A percentile compares a stretch with the other conserved stretches of the same genome.
Conservation (phyloP, 2,888 invertebrate species). For the Drosophila meridionalis region DNA sequence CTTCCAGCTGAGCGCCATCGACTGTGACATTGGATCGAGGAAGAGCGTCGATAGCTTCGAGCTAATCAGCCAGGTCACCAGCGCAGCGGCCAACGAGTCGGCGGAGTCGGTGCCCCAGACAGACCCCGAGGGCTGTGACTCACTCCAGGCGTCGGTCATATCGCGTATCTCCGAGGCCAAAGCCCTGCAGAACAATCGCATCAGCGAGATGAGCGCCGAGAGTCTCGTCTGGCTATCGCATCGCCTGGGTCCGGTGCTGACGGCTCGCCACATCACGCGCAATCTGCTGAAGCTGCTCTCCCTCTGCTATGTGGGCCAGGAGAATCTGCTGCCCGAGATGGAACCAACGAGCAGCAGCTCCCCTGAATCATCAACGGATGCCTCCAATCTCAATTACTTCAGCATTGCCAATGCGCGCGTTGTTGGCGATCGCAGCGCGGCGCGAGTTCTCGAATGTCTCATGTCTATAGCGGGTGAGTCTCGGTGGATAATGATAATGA, state of each 20-base stretch:
- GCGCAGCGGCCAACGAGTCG: slow-evolving; percentile 33
- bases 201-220: slow-evolving; percentile 94
- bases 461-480: slow-evolving; percentile 92
- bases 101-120: slow-evolving; percentile 29
- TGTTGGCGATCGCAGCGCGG: slow-evolving; percentile 92
- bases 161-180: slow-evolving; percentile 83
- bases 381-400: slow-evolving; percentile 87
- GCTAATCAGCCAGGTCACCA: slow-evolving; percentile 75
- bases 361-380: slow-evolving; percentile 78
- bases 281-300: slow-evolving; percentile 97
- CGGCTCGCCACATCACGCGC: slow-evolving; percentile 94
- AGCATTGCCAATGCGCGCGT: slow-evolving; percentile 89
- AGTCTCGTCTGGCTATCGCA: slow-evolving; percentile 96
- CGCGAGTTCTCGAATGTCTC: slow-evolving; percentile 95
- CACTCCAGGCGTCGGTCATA: slow-evolving; percentile 83
- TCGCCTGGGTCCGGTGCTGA: slow-evolving; percentile 96
- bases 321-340: slow-evolving; percentile 87
- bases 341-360: slow-evolving; percentile 19
- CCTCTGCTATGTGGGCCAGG: slow-evolving; percentile 95
- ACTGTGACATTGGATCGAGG: slow-evolving; percentile 88
- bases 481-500: neutral
- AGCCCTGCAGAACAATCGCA: slow-evolving; percentile 86
- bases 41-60: slow-evolving; percentile 86
- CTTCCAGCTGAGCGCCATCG: slow-evolving; percentile 87
- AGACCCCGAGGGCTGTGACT: slow-evolving; percentile 71